Percentiles rank a stretch among this genome's conserved stretches.
These are phyloP conservation scores for Drosophila trapezifrons DNA, from an alignment of 1,140 invertebrate species.

Conservation along the genomic window DNA sequence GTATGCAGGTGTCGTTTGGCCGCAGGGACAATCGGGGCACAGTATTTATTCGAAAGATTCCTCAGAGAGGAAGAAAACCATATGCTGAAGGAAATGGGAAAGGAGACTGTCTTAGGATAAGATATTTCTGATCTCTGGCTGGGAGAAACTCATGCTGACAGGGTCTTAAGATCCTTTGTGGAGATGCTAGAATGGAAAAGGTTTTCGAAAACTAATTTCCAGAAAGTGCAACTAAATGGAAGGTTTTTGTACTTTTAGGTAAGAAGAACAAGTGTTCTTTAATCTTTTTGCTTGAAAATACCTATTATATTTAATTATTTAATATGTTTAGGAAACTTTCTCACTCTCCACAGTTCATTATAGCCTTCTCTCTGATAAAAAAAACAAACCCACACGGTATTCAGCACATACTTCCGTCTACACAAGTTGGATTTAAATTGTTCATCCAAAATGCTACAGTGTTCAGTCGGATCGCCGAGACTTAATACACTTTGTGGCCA, in stretches of 20 bases:
- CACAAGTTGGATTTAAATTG: conserved; percentile 1
- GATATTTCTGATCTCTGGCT: conserved; percentile 16
- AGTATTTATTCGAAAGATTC: conserved; percentile 29
- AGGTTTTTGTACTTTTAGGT: background rate
- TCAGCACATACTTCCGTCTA: conserved; percentile 19
- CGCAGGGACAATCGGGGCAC: conserved; percentile 19
- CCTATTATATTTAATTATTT: too few relatives aligned
- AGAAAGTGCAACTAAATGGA: background rate
- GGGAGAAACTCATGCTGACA: conserved; percentile 17
- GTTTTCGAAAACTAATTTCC: conserved; percentile 3
- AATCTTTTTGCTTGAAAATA: background rate
- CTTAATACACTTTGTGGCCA: conserved; percentile 16
- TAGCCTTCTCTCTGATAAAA: background rate
- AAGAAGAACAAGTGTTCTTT: background rate
- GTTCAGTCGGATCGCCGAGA: conserved; percentile 1
- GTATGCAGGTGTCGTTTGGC: conserved; percentile 51
- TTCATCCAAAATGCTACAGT: conserved; percentile 3
- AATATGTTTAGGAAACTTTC: background rate
- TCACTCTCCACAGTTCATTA: background rate
- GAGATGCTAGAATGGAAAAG: conserved; percentile 2
- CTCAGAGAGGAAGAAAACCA: conserved; percentile 4
- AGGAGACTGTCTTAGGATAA: conserved; percentile 31
- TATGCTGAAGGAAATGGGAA: conserved; percentile 36
- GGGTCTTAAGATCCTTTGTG: conserved; percentile 28
- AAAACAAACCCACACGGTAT: conserved; percentile 6